phyloP scores from a whole-genome alignment of 2,888 invertebrate genomes.

The Acheta domesticus region DNA sequence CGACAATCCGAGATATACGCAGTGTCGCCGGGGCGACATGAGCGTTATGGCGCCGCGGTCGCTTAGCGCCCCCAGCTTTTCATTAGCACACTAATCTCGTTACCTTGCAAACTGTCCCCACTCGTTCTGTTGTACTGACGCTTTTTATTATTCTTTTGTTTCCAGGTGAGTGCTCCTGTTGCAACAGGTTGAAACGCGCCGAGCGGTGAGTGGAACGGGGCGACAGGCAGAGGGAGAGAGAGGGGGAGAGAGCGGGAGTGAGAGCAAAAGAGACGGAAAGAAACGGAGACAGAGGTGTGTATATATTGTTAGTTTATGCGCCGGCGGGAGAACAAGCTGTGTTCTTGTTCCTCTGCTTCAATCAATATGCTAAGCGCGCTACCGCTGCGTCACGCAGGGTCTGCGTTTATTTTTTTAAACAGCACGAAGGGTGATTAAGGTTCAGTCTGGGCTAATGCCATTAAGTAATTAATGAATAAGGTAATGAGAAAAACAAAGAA shows the following conservation, averaged over 20 bases:
- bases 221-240: background rate
- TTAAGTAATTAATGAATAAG: conserved; percentile 9
- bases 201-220: background rate
- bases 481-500: conserved; percentile 18
- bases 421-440: conserved; percentile 2
- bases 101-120: conserved; percentile 9
- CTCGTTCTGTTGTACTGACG: background rate
- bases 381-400: background rate
- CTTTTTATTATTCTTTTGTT: conserved; percentile 2
- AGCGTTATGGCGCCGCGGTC: background rate
- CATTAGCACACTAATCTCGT: conserved; percentile 18
- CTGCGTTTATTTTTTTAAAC: background rate
- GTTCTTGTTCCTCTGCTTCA: background rate
- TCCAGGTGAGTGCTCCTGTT: background rate
- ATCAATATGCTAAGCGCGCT: background rate
- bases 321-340: background rate
- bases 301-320: background rate
- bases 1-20: background rate
- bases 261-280: background rate
- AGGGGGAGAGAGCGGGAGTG: background rate
- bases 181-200: background rate
- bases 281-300: background rate
- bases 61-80: background rate
- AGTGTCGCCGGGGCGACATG: background rate
- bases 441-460: background rate